These are phyloP conservation scores for Trachythela sp. DNA, from an alignment of 64 coral and sea anemone genomes.

Conservation along the genomic window DNA sequence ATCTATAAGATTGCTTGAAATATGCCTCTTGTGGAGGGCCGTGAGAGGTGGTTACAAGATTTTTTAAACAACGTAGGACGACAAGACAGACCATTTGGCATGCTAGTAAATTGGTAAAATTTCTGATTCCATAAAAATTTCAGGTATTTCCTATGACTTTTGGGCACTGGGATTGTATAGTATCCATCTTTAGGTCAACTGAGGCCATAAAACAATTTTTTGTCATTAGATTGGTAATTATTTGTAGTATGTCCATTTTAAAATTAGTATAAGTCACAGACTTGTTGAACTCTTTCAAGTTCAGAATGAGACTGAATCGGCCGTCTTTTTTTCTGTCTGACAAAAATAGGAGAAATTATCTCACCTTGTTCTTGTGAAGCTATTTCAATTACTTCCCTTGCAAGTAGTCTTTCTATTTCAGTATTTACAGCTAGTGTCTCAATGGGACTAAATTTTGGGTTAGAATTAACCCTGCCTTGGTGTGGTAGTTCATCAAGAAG, in stretches of 20 bases:
- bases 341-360: not conserved
- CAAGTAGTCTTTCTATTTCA: not conserved
- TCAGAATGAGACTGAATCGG: not conserved
- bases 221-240: not conserved
- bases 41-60: not conserved
- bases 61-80: not conserved
- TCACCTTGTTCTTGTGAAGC: not conserved
- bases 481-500: not conserved
- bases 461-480: not conserved
- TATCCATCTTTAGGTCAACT: not conserved
- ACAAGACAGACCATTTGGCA: not conserved
- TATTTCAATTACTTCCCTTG: not conserved
- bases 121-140: not conserved
- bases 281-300: not conserved
- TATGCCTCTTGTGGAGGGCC: not conserved
- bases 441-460: not conserved
- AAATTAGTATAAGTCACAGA: not conserved
- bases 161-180: not conserved
- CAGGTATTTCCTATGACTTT: not conserved
- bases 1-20: not conserved
- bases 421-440: not conserved
- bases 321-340: slow-evolving; percentile 7
- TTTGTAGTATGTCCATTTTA: not conserved
- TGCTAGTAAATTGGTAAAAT: not conserved
- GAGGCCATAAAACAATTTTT: not conserved